These are phyloP conservation scores for Apodemia duryi DNA, from an alignment of 2,888 invertebrate genomes.

Conservation along the genomic window DNA sequence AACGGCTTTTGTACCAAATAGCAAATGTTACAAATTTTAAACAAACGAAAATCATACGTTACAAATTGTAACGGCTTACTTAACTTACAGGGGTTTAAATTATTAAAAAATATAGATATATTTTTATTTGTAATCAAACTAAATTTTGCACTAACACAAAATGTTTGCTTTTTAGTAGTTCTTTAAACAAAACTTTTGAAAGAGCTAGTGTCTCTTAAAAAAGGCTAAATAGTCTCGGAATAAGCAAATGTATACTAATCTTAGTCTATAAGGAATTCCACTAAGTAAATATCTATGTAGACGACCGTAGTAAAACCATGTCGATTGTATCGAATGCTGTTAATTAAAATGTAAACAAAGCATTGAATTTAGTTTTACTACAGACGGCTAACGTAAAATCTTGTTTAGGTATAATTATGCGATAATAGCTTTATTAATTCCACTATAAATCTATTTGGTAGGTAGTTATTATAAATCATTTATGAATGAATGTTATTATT, in stretches of 20 bases:
- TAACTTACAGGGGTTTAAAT: too few relatives aligned
- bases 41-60: too few relatives aligned
- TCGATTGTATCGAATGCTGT: conserved; percentile 13
- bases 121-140: too few relatives aligned
- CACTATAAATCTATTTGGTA: conserved; percentile 71
- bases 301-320: conserved; percentile 3
- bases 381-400: conserved; percentile 67
- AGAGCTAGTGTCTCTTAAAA: not conserved
- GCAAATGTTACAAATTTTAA: too few relatives aligned
- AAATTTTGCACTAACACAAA: too few relatives aligned
- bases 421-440: conserved; percentile 68
- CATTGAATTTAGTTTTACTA: conserved; percentile 65
- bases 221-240: not conserved
- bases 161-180: too few relatives aligned
- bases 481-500: conserved; percentile 71
- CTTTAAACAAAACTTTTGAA: not conserved
- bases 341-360: conserved; percentile 39
- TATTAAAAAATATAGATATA: too few relatives aligned
- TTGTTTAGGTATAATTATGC: conserved; percentile 71
- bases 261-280: not conserved
- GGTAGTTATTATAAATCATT: conserved; percentile 73
- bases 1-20: too few relatives aligned
- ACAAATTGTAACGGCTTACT: too few relatives aligned
- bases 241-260: not conserved
- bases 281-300: conserved; percentile 8